Evolutionary conservation across 2,113 vertebrate species (phyloP), one percentile per base, ranked within the genome.

Genomic region (Tyrannus savana): DNA sequence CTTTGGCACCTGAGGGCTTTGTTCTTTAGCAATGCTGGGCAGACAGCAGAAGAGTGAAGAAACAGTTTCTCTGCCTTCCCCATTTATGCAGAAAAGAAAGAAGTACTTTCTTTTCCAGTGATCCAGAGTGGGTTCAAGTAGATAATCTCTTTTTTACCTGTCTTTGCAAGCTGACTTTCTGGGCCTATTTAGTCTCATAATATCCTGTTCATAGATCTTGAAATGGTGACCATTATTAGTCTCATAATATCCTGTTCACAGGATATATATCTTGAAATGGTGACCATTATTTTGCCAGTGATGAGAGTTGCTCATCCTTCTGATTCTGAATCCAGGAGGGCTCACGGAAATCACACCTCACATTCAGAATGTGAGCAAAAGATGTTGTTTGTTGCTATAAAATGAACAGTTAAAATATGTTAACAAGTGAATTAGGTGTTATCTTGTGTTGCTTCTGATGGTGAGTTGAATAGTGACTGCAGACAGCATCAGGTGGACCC

Each of bases 1-100:
- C 52, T 87, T 69, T 14, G 55, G 14, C 86, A 63, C 42, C 24
- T 78, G 42, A 86, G 80, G 50, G 58, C 60, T 89, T 96, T 94
- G 69, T 67, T 89, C 68, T 81, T 87, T 74, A 78, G 19, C 80
- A 67, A 68, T 67, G 23, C 39, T 82, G 22, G 59, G 53, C 37
- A 58, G 53, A 24, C 28, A 76, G 44, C 15, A 16, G 5, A 75
- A 90, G 27, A 49, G 30, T 77, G 39, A 28, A 63, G 73, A 71
- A 91, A 69, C 7, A 17, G 27, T 87, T 84, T 90, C 37, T 77
- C 42, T 93, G n/a, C 44, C 33, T 74, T 78, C 30, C 8, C 42
- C 14, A 24, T 78, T 67, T 74, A 46, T 50, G 33, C 0, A 0
- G 13, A 53, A 88, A 82, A 93, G 7, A 52, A 94, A 49, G 7